Percentiles rank a stretch among this genome's conserved stretches.
phyloP scores from a whole-genome alignment of 2,113 vertebrate species.

The Anthoscopus minutus region DNA sequence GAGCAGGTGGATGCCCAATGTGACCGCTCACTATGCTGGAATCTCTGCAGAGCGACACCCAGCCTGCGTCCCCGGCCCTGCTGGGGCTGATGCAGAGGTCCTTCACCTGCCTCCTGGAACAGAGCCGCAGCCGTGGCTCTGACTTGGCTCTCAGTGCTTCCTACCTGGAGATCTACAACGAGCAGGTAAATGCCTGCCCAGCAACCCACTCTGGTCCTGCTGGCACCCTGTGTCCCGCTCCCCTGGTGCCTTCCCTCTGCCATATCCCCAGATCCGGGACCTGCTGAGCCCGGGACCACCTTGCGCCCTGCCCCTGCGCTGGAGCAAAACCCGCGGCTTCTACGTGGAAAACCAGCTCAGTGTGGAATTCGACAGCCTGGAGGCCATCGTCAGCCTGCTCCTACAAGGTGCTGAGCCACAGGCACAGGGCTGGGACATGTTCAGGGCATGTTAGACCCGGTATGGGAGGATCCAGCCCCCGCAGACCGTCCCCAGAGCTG shows the following conservation, averaged over 20 bases:
- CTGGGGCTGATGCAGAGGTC: conserved; percentile 73
- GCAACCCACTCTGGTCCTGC: accelerated
- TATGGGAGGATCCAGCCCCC: accelerated
- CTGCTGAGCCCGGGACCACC: conserved; percentile 61
- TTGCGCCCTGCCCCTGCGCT: conserved; percentile 63
- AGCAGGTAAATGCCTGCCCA: conserved; percentile 48
- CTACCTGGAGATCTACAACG: conserved; percentile 78
- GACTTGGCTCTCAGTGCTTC: conserved; percentile 66
- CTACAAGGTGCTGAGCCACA: conserved; percentile 47
- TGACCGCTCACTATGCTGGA: accelerated
- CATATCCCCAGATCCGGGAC: conserved; percentile 55
- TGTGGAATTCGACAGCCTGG: conserved; percentile 63
- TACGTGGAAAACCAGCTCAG: conserved; percentile 70
- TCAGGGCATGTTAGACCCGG: neutral
- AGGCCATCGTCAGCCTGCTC: conserved; percentile 62
- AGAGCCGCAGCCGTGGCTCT: neutral
- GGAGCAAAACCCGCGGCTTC: conserved; percentile 71
- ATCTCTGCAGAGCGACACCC: neutral
- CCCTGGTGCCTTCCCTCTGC: neutral
- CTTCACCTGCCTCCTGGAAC: conserved; percentile 69
- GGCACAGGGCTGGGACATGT: accelerated
- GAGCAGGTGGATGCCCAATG: neutral
- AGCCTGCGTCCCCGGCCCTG: neutral
- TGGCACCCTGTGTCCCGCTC: accelerated
- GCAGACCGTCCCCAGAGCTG: accelerated